Conservation (phyloP, 2,797 vertebrate genomes). For the Harpagifer antarcticus region DNA sequence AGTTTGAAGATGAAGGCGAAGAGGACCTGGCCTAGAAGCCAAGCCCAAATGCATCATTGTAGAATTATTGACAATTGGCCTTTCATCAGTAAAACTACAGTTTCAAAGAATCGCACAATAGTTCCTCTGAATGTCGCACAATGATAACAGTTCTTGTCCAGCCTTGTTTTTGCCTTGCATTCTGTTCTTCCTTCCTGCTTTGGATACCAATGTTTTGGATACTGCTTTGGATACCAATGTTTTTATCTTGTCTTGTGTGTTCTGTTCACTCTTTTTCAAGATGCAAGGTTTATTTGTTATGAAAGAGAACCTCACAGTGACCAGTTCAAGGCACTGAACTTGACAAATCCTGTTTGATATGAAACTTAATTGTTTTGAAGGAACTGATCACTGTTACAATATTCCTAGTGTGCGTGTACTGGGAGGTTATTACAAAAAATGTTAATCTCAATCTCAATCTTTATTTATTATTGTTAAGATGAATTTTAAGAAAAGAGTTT, state of each 20-base stretch:
- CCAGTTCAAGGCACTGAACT: conserved; percentile 7
- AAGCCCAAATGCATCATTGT: neutral
- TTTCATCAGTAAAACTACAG: neutral
- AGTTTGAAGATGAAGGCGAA: conserved; percentile 85
- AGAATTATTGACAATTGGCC: neutral
- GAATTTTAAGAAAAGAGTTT: conserved; percentile 38
- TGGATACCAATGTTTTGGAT: conserved; percentile 37
- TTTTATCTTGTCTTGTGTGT: neutral
- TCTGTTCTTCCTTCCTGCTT: neutral
- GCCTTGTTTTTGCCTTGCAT: neutral
- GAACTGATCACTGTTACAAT: conserved; percentile 5
- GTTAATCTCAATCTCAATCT: no score
- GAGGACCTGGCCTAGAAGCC: conserved; percentile 79
- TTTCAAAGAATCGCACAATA: neutral
- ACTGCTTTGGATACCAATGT: conserved; percentile 34
- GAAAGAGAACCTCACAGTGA: neutral
- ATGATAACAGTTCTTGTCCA: neutral
- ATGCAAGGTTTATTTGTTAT: conserved; percentile 7
- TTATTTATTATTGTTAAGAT: no score
- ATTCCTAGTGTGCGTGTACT: neutral
- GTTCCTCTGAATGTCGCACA: neutral
- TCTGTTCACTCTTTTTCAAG: conserved; percentile 6
- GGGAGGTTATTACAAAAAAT: neutral
- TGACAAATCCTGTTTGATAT: neutral
- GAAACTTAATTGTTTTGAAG: neutral